Evolutionary conservation across 2,797 vertebrate genomes (phyloP).

Genomic region (Urophycis tenuis): DNA sequence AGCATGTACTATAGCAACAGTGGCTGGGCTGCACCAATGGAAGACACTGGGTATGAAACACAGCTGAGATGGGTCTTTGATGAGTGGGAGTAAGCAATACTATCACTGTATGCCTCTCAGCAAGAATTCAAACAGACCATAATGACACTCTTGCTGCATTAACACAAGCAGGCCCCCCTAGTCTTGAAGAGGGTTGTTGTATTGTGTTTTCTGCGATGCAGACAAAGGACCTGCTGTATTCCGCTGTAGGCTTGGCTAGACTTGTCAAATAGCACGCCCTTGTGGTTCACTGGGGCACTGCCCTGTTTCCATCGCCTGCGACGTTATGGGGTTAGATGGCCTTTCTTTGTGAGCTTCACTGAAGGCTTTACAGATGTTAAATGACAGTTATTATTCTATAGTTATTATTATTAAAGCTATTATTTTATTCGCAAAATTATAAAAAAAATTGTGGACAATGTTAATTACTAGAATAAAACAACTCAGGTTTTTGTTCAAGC

Average conservation of each 20-base stretch:
- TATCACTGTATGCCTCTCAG: slow-evolving; percentile 19
- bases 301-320: neutral
- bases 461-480: neutral
- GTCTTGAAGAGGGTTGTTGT: slow-evolving; percentile 24
- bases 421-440: neutral
- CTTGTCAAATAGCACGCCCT: slow-evolving; percentile 40
- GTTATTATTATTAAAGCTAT: neutral
- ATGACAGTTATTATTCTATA: neutral
- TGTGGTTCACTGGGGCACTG: slow-evolving; percentile 38
- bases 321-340: neutral
- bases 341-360: neutral
- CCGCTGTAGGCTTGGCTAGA: slow-evolving; percentile 13
- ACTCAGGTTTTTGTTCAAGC: neutral
- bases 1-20: slow-evolving; percentile 10
- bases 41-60: slow-evolving; percentile 22
- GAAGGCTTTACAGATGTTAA: neutral
- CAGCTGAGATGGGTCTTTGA: slow-evolving; percentile 21
- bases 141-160: slow-evolving; percentile 11
- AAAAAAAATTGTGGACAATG: too few relatives aligned
- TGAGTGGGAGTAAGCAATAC: slow-evolving; percentile 32
- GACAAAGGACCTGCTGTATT: slow-evolving; percentile 28
- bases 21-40: slow-evolving; percentile 15
- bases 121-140: slow-evolving; percentile 23
- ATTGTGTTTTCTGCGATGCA: slow-evolving; percentile 24
- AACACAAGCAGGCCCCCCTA: slow-evolving; percentile 22